A percentile compares a stretch with the other conserved stretches of the same genome.
phyloP scores from a whole-genome alignment of 2,888 invertebrate species.

The Patella ulyssiponensis region DNA sequence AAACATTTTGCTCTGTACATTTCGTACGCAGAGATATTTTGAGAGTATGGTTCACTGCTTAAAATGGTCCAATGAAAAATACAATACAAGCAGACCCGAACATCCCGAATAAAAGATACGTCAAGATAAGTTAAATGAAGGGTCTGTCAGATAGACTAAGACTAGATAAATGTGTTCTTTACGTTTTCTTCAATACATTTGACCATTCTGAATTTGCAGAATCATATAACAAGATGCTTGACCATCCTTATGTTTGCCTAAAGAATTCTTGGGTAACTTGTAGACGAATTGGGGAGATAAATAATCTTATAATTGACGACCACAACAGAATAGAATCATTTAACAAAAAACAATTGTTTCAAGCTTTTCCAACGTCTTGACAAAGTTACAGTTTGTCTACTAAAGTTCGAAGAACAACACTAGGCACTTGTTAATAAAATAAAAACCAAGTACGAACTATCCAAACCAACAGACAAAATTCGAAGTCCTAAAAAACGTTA shows the following conservation, averaged over 20 bases:
- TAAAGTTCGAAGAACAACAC: conserved; percentile 7
- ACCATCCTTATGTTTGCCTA: neutral
- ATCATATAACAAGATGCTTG: neutral
- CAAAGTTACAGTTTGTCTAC: neutral
- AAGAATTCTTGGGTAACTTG: neutral
- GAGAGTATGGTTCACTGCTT: too few species aligned
- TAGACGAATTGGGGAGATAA: neutral
- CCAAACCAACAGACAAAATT: too few species aligned
- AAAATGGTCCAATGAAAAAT: neutral
- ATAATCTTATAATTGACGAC: neutral
- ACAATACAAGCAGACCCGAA: neutral
- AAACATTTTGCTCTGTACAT: neutral
- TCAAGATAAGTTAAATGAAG: too few species aligned
- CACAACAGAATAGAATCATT: conserved; percentile 8
- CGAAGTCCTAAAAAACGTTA: too few species aligned
- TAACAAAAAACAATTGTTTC: neutral
- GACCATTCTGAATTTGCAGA: neutral
- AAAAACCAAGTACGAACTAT: too few species aligned
- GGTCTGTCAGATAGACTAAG: too few species aligned
- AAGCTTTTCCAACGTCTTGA: neutral
- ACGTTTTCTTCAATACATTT: neutral
- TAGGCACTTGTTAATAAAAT: neutral
- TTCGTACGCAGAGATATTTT: neutral
- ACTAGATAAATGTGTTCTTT: neutral
- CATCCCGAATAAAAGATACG: too few species aligned